Conservation (phyloP, 2,113 vertebrate genomes). For the Centrocercus urophasianus region DNA sequence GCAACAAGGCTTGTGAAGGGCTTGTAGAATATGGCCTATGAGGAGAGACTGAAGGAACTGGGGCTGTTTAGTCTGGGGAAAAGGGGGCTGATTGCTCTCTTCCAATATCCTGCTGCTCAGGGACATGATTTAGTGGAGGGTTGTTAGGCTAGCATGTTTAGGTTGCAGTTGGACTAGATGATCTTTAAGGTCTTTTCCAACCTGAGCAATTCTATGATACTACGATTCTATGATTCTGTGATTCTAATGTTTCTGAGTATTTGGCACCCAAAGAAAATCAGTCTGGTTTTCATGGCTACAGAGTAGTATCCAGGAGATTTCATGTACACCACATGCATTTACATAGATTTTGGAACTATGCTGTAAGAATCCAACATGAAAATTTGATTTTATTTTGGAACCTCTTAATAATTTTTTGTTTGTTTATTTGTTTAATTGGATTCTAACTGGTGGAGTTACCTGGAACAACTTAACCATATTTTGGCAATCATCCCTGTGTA, state of each 20-base stretch:
- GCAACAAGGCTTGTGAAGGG: too few species aligned
- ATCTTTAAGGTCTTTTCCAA: too few species aligned
- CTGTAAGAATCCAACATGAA: not conserved
- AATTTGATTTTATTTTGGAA: not conserved
- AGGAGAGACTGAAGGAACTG: too few species aligned
- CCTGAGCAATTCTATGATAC: too few species aligned
- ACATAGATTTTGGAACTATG: not conserved
- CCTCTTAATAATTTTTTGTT: not conserved
- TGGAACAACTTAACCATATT: not conserved
- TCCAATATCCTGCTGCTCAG: too few species aligned
- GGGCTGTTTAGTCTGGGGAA: too few species aligned
- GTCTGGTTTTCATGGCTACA: not conserved
- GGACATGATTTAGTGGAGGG: too few species aligned
- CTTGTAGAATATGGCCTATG: too few species aligned
- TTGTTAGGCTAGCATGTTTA: too few species aligned
- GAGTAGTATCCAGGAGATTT: not conserved
- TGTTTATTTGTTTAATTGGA: not conserved
- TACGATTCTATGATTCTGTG: too few species aligned
- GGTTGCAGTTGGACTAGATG: too few species aligned
- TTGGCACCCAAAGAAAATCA: not conserved
- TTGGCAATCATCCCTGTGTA: not conserved
- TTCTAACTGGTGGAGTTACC: not conserved
- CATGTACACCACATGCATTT: not conserved
- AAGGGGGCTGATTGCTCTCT: too few species aligned
- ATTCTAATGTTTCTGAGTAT: not conserved